Evolutionary conservation across 2,797 vertebrate species (phyloP), one percentile per base, ranked within the genome.

Genomic region (Hydrolagus colliei): DNA sequence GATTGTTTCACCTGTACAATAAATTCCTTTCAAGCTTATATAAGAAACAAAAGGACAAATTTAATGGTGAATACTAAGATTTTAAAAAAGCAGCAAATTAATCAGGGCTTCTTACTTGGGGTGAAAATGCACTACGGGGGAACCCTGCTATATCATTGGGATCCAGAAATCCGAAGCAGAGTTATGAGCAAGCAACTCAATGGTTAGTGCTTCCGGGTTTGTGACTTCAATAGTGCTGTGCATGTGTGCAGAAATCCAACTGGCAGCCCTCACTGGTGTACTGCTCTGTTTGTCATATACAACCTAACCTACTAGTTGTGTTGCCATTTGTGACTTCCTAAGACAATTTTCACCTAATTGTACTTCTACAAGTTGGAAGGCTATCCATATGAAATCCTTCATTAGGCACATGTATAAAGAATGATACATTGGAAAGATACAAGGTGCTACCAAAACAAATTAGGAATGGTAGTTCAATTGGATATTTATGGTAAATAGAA

Each of bases 21-120:
- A 71, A 80, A 68, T 84, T 52, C 71, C 78, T 16, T 52, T 80
- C 65, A 84, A 67, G 9, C 65, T 84, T 84, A 65, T 68, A 84
- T 82, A 82, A 68, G 32, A 68, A 35, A 18, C 63, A 63, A 68
- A 71, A 84, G 65, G 6, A 52, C 41, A 52, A 52, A 52, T 52
- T 52, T 52, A 6, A 52, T 52, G 41, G 8, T 68, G 10, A 84
- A 71, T 67, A 71, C 65, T 2, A 68, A 35, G 79, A 67, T 67
- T 27, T 27, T 14, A 41, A 84, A 63, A 18, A 18, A 68, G 67
- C 16, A 84, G 18, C 67, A 35, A 35, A 41, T 65, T 68, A 71
- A 71, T 41, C 16, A 41, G 16, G 16, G 71, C 63, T 71, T 67
- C 16, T 67, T 68, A 68, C 32, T 68, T 35, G 67, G 2, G 41